Evolutionary conservation across 2,797 vertebrate species (phyloP), one percentile per base, ranked within the genome.

Genomic region (Carduelis carduelis): DNA sequence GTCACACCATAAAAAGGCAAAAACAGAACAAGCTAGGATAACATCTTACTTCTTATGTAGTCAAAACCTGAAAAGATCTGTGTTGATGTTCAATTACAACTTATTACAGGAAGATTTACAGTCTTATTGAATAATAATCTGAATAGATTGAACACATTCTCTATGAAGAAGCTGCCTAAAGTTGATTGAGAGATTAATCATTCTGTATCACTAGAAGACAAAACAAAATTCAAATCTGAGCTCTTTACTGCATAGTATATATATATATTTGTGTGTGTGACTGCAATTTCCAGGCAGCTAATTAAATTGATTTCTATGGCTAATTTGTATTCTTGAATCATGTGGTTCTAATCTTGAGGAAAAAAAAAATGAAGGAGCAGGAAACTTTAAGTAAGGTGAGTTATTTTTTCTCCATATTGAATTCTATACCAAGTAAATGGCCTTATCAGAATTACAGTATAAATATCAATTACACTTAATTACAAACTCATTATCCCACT

Each of bases 271-370:
- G 43, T 50, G 43, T 50, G 43, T 12, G 17, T 52, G 49, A 70
- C 49, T 83, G 39, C 18, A 78, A 50, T 81, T 94, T 93, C 69
- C 55, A 90, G 69, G 37, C 55, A 86, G 53, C 35, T 76, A 65
- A 92, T 86, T 69, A 91, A 72, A 94, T 69, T 49, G 30, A 91
- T 91, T 89, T 89, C 83, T 95, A 89, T 59, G 55, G 60, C 34
- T 83, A 50, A 87, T 91, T 89, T 81, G 50, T 75, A 93, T 75
- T 92, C 30, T 71, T 5, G 2, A 35, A 94, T 30, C 50, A 75
- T 19, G n/a, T 6, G 65, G 60, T 50, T 90, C 61, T 64, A 83
- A 96, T 86, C 30, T 47, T 83, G 22, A 44, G 53, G 17, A 57
- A 92, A 86, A 88, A 88, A 86, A 89, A 78, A 28, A 0, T 30